Evolutionary conservation across 2,113 vertebrate species (phyloP).

Genomic region (Halcyon senegalensis): DNA sequence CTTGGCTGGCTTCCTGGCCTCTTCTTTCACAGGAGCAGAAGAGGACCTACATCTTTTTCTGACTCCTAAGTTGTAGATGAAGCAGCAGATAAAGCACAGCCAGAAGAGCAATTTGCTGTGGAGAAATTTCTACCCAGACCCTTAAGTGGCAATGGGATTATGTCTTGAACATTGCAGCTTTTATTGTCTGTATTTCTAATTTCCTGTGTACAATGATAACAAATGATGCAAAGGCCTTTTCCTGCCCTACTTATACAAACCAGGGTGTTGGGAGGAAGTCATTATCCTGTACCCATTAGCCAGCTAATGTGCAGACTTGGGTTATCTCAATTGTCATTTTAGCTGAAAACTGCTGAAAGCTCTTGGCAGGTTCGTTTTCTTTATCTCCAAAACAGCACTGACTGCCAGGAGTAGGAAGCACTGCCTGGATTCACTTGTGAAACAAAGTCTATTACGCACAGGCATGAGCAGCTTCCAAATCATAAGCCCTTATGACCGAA

Average conservation of each 20-base stretch:
- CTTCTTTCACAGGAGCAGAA: background rate
- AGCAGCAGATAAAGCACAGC: background rate
- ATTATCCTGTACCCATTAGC: background rate
- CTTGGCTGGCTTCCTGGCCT: background rate
- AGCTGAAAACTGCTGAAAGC: background rate
- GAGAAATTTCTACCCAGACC: background rate
- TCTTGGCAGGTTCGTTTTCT: background rate
- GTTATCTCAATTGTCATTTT: background rate
- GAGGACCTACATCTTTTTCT: background rate
- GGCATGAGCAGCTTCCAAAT: background rate
- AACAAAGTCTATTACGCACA: background rate
- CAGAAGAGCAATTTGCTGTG: background rate
- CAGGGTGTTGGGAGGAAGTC: background rate
- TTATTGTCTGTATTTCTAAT: background rate
- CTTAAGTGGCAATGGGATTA: background rate
- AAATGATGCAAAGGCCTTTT: background rate
- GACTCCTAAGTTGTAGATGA: background rate
- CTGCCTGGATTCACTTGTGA: background rate
- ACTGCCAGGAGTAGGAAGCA: background rate
- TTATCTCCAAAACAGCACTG: background rate
- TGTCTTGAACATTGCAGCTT: background rate
- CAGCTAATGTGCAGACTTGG: background rate
- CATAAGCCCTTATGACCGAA: fast-evolving
- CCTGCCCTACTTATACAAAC: background rate
- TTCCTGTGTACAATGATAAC: background rate